Base-by-base conservation (phyloP, 2,797 vertebrate species). In the Premnoplex brunnescens region DNA sequence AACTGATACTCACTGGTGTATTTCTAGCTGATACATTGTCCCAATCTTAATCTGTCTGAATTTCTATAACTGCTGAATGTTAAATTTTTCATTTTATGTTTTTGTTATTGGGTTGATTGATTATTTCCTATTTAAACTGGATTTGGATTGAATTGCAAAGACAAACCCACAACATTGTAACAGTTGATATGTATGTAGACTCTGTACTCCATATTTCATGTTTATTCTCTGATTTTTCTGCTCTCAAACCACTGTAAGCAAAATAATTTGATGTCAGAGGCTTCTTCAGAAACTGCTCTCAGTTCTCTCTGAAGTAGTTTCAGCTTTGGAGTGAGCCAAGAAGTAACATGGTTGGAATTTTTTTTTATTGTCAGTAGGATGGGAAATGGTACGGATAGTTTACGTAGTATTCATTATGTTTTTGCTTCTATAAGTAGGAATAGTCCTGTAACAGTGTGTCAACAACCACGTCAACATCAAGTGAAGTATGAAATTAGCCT, bases 221-320 rank as follows among this genome's bases (percentile, higher is more conserved):
- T 92, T 84, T 97, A 96, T 87, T 95, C 91, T 95, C 60, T 88
- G 81, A 86, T 89, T 95, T 78, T 96, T 85, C 48, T 97, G 95
- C 97, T 98, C 98, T 98, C 97, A 98, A 96, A 98, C 98, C 98
- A 98, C 97, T 98, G 94, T 98, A 97, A 98, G 98, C 98, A 98
- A 98, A 98, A 97, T 85, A 71, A 62, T 82, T 95, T 92, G 21
- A 87, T 84, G 39, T 85, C 62, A 73, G 88, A 93, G 73, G 73
- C 78, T 88, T 60, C 74, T 91, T 93, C 21, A 81, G 49, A 93
- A 91, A 67, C 44, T 66, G 6, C 34, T 88, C 20, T 91, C 30
- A 44, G 49, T 46, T 59, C 15, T 39, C 39, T 83, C 75, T 81
- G 66, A 94, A 89, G 68, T 44, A 88, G 60, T 62, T 90, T 32